Evolutionary conservation across 2,797 vertebrate species (phyloP), one percentile per base, ranked within the genome.

Genomic region (Moxostoma hubbsi): DNA sequence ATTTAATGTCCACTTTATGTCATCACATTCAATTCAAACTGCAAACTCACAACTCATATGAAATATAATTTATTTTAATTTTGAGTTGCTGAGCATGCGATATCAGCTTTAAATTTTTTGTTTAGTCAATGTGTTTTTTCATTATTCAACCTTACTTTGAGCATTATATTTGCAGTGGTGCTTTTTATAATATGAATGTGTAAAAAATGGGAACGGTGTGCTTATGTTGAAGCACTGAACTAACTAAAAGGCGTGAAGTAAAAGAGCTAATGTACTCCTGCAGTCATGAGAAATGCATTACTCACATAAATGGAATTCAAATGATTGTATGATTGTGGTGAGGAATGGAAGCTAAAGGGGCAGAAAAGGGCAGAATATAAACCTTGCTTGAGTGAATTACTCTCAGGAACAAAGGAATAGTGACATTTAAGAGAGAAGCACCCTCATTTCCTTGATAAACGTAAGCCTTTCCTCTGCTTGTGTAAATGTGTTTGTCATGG

Each of bases 221-320:
- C 71, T 80, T 74, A 70, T 43, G 72, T 71, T 57, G 55, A 69
- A 54, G 16, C 16, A 54, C 63, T 62, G 64, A 59, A 18, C 46
- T 55, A 57, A 57, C 70, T 82, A 81, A 71, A 74, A 81, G 66
- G 70, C 54, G 0, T 66, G 43, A 58, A 70, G 71, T 80, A 78
- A 65, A 57, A 68, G 16, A 74, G 15, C 68, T 83, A 77, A 87
- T 84, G 83, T 75, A 84, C 64, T 77, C 74, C 46, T 73, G 74
- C 80, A 76, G 75, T 83, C 77, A 82, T 85, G 80, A 83, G 75
- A 80, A 85, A 85, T 51, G 77, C 81, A 81, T 88, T 83, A 84
- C 76, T 84, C 79, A 85, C 79, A 43, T 51, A 64, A 11, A 13
- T 77, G 73, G 86, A 85, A 85, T 88, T 85, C 72, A 76, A 82